Conservation (phyloP, 1,140 invertebrate species). For the Penaeus chinensis region DNA sequence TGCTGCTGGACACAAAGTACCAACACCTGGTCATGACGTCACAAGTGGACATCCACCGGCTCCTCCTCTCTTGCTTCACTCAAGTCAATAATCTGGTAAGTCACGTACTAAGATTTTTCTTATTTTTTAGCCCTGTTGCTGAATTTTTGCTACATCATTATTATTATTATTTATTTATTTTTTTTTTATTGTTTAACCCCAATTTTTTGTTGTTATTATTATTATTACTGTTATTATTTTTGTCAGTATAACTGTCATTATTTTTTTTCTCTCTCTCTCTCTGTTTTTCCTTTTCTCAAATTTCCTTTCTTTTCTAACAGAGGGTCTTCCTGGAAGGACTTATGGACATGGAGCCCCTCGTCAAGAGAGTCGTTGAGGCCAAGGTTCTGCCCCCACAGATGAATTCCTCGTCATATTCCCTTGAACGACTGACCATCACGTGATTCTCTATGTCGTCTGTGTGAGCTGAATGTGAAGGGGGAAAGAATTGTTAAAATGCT, state of each 20-base stretch:
- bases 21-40: slow-evolving; percentile 48
- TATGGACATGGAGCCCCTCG: slow-evolving; percentile 13
- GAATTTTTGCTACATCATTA: too few species aligned
- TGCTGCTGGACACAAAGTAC: slow-evolving; percentile 40
- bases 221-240: too few species aligned
- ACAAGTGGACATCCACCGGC: slow-evolving; percentile 34
- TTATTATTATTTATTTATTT: too few species aligned
- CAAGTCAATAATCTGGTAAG: slow-evolving; percentile 39
- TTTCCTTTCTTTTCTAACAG: not conserved
- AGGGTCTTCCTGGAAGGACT: slow-evolving; percentile 31
- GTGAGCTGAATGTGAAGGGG: not conserved
- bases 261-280: too few species aligned
- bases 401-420: slow-evolving; percentile 6
- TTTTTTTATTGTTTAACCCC: too few species aligned
- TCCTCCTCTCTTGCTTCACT: slow-evolving; percentile 45
- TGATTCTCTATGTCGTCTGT: not conserved
- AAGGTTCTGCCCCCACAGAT: slow-evolving; percentile 24
- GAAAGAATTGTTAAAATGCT: not conserved
- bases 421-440: slow-evolving; percentile 21
- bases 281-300: not conserved
- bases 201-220: too few species aligned
- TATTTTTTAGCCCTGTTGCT: too few species aligned
- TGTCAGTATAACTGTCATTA: too few species aligned
- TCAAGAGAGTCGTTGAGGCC: slow-evolving; percentile 14
- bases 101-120: not conserved